These are phyloP conservation scores for human DNA, from an alignment of 2,113 vertebrate genomes.

Conservation along the genomic window GRCh38 chr13:51759501-51760000, in stretches of 20 bases:
- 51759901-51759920: constrained; percentile 36
- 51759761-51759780: constrained; percentile 90
- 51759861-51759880: constrained; percentile 53
- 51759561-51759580: neutral
- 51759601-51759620: neutral
- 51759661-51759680: neutral
- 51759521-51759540: neutral
- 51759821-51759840: constrained; percentile 68
- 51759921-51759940: constrained; percentile 48
- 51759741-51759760: constrained; percentile 98
- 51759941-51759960: constrained; percentile 78
- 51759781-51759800: constrained; percentile 54
- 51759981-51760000: constrained; percentile 85
- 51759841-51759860: neutral
- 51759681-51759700: neutral
- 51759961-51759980: constrained; percentile 76
- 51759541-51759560: neutral
- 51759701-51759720: neutral
- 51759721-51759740: constrained; percentile 83
- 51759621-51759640: neutral
- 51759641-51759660: neutral
- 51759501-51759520: neutral
- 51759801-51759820: constrained; percentile 69
- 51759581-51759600: neutral
- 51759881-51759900: constrained; percentile 21